Percentiles rank a stretch among this genome's conserved stretches.
phyloP scores from a whole-genome alignment of 2,797 vertebrate genomes.

The Dendrocincla tyrannina region DNA sequence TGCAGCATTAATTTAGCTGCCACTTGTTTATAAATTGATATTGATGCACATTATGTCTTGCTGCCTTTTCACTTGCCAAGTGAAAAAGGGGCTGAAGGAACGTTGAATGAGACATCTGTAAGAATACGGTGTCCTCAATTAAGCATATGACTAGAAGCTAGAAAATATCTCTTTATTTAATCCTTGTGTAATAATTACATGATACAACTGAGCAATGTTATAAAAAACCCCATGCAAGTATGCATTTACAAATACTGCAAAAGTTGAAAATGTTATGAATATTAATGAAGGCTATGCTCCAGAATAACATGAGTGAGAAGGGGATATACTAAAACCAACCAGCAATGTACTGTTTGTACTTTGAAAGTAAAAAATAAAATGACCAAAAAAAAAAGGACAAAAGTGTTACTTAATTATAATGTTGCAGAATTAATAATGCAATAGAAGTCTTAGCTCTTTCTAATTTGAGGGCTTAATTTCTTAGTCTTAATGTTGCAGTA shows the following conservation, averaged over 20 bases:
- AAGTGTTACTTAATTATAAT: conserved; percentile 7
- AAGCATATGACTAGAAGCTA: background rate
- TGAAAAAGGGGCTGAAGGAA: background rate
- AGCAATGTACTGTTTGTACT: background rate
- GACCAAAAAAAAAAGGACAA: background rate
- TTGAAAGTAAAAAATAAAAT: background rate
- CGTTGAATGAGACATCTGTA: background rate
- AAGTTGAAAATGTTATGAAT: background rate
- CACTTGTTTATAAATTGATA: background rate
- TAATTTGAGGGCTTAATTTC: conserved; percentile 32
- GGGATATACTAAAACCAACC: background rate
- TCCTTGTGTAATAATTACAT: background rate
- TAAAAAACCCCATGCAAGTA: background rate
- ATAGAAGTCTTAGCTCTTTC: conserved; percentile 4
- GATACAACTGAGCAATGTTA: background rate
- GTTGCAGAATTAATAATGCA: conserved; percentile 23
- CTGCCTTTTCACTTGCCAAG: background rate
- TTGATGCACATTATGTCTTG: background rate
- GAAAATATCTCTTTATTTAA: background rate
- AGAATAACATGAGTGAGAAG: background rate
- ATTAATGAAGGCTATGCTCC: background rate
- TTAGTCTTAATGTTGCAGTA: background rate
- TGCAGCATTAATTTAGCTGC: background rate
- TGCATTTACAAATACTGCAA: background rate
- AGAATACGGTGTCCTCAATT: background rate